Conservation (phyloP, 2,113 vertebrate genomes). For the Chamaetylas fuelleborni region DNA sequence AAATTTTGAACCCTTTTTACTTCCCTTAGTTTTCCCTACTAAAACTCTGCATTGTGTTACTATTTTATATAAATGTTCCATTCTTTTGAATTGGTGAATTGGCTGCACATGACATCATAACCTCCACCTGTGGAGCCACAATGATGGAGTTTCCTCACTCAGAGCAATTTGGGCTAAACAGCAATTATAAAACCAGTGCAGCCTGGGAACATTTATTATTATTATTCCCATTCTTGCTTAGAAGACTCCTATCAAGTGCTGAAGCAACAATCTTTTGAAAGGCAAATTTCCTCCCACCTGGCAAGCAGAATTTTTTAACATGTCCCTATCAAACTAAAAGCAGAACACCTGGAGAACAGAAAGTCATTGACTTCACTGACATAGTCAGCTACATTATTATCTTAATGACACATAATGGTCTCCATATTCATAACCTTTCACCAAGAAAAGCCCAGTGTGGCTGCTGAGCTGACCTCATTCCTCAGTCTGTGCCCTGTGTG, state of each 20-base stretch:
- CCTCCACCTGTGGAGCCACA: background rate
- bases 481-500: background rate
- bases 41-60: background rate
- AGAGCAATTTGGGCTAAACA: background rate
- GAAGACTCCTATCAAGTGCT: background rate
- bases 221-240: background rate
- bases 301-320: background rate
- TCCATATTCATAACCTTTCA: background rate
- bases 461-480: background rate
- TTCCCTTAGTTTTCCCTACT: background rate
- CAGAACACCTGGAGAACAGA: background rate
- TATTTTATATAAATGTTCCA: background rate
- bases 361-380: background rate
- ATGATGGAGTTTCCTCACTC: background rate
- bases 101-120: background rate
- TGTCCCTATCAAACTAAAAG: background rate
- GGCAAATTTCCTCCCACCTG: constrained; percentile 31
- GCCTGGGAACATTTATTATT: background rate
- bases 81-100: background rate
- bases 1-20: background rate
- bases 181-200: background rate
- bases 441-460: background rate
- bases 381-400: constrained; percentile 15
- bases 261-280: constrained; percentile 11
- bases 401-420: constrained; percentile 43